These are phyloP conservation scores for Protobothrops flavoviridis DNA, from an alignment of 2,113 vertebrate species.

Conservation along the genomic window DNA sequence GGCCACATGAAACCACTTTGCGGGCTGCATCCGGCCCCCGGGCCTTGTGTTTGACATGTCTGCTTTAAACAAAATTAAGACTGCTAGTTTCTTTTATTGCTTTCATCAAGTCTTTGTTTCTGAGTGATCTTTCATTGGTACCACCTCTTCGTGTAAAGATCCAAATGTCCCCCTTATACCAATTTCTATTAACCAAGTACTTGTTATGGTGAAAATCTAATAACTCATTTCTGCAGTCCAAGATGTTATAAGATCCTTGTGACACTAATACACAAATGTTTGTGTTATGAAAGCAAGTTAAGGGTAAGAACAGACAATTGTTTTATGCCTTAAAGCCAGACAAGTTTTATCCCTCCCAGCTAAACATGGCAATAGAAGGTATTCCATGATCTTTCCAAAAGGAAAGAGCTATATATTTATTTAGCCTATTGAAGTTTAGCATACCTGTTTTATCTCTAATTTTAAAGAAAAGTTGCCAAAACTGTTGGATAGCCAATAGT, in stretches of 20 bases:
- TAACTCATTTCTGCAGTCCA: neutral
- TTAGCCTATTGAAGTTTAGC: neutral
- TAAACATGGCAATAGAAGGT: neutral
- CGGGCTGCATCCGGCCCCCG: no score
- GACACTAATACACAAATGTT: neutral
- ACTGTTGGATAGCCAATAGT: neutral
- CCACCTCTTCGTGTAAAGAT: neutral
- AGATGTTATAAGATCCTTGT: neutral
- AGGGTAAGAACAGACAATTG: neutral
- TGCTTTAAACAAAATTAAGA: neutral
- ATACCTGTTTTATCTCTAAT: neutral
- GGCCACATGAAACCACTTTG: no score
- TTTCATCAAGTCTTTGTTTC: neutral
- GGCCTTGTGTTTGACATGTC: no score
- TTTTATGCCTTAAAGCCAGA: neutral
- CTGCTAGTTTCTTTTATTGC: neutral
- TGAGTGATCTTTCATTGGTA: neutral
- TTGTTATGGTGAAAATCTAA: neutral
- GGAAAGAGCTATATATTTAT: neutral
- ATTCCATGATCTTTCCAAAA: neutral
- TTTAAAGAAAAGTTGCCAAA: neutral
- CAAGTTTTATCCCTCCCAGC: neutral
- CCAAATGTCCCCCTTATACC: neutral
- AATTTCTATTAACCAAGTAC: neutral
- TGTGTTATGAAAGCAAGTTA: neutral